Evolutionary conservation across 2,113 vertebrate species (phyloP).

Genomic region (Misgurnus anguillicaudatus): DNA sequence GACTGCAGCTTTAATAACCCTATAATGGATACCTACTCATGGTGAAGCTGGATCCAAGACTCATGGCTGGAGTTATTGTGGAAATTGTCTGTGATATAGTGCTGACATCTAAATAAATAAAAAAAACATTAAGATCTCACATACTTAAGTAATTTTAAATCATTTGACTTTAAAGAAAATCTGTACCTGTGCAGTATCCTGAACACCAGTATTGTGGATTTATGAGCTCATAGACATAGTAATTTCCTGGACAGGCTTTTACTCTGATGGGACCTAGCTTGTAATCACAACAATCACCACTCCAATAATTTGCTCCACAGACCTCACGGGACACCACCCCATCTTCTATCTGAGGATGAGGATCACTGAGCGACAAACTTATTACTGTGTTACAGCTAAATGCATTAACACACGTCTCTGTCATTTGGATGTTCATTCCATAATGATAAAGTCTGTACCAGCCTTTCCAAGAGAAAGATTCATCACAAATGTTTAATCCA

Average conservation of each 20-base stretch:
- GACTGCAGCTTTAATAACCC: too few species aligned
- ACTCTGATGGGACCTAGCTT: conserved; percentile 10
- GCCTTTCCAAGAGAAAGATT: too few species aligned
- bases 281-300: conserved; percentile 11
- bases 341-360: conserved; percentile 1
- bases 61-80: background rate
- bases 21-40: background rate
- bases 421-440: too few species aligned
- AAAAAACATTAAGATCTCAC: background rate
- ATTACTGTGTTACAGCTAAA: too few species aligned
- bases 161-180: background rate
- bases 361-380: too few species aligned
- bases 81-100: background rate
- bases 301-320: conserved; percentile 15
- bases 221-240: background rate
- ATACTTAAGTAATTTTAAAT: background rate
- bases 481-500: too few species aligned
- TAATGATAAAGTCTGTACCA: too few species aligned
- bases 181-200: conserved; percentile 4
- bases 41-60: background rate
- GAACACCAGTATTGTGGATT: background rate
- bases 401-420: too few species aligned
- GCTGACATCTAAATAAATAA: background rate
- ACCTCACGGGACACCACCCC: conserved; percentile 16
- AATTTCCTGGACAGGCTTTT: conserved; percentile 44